These are phyloP conservation scores for Sisor rabdophorus DNA, from an alignment of 2,113 vertebrate species.

Conservation along the genomic window DNA sequence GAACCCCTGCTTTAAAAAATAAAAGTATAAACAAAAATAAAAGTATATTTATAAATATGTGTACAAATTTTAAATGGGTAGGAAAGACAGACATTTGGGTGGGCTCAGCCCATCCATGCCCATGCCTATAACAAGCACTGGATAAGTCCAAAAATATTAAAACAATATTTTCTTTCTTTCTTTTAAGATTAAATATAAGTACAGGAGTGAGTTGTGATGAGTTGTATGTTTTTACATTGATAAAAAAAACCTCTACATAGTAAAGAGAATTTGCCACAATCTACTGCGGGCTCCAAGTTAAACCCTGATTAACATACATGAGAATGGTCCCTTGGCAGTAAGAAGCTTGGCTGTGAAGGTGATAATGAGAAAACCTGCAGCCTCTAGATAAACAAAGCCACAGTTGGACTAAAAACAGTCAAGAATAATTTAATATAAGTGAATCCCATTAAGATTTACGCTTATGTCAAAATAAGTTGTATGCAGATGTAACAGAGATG, in stretches of 20 bases:
- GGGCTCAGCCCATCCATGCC: too few relatives aligned
- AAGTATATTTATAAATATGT: too few relatives aligned
- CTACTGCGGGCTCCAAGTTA: conserved; percentile 26
- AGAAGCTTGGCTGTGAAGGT: conserved; percentile 42
- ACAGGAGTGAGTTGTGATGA: neutral
- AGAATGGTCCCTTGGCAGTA: conserved; percentile 40
- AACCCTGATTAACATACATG: conserved; percentile 42
- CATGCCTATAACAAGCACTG: too few relatives aligned
- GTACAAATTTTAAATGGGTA: too few relatives aligned
- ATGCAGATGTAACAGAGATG: neutral
- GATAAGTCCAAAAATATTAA: neutral
- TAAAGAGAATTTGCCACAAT: conserved; percentile 20
- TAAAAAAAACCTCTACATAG: conserved; percentile 5
- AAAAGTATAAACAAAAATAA: too few relatives aligned
- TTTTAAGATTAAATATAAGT: neutral
- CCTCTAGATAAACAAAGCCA: conserved; percentile 38
- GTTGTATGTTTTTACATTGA: neutral
- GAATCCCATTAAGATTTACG: conserved; percentile 13
- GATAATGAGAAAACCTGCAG: conserved; percentile 39
- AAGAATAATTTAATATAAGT: conserved; percentile 1
- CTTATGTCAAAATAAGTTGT: neutral
- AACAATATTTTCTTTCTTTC: neutral
- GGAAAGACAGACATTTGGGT: too few relatives aligned
- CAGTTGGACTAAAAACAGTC: conserved; percentile 30
- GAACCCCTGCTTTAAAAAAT: too few relatives aligned